Evolutionary conservation across 2,888 invertebrate species (phyloP).

Genomic region (Linnaemya tessellans): DNA sequence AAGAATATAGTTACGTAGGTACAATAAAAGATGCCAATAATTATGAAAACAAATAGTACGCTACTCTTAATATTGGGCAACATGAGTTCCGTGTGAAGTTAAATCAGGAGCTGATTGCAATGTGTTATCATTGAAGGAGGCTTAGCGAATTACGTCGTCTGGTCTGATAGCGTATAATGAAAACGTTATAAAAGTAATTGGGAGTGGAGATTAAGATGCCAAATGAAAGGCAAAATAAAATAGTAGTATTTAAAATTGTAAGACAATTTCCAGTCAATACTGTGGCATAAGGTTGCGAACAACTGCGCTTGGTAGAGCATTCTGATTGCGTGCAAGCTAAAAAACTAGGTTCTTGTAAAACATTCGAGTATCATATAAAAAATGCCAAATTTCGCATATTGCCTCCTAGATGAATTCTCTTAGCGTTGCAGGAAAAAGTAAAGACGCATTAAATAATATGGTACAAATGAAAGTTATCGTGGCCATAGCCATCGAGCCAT

Average conservation of each 20-base stretch:
- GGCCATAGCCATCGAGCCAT: too few relatives aligned
- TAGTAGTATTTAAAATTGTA: constrained; percentile 26
- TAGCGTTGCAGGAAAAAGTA: constrained; percentile 50
- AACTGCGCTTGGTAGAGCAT: constrained; percentile 22
- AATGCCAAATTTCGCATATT: constrained; percentile 64
- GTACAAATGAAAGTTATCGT: too few relatives aligned
- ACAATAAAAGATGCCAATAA: constrained; percentile 3
- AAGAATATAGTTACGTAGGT: constrained; percentile 18
- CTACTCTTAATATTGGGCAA: constrained; percentile 21
- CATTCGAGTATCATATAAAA: constrained; percentile 50
- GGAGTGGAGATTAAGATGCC: constrained; percentile 21
- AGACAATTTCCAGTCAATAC: constrained; percentile 34
- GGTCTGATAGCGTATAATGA: constrained; percentile 19
- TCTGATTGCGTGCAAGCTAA: constrained; percentile 9
- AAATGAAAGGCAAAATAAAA: constrained; percentile 14
- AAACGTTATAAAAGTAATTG: constrained; percentile 20
- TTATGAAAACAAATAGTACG: constrained; percentile 27
- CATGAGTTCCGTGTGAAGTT: constrained; percentile 26
- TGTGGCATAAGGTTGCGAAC: constrained; percentile 23
- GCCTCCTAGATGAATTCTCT: constrained; percentile 63
- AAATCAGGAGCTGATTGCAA: constrained; percentile 4
- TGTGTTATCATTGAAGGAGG: constrained; percentile 26
- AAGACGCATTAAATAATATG: constrained; percentile 50
- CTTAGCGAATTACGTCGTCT: neutral
- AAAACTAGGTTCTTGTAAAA: neutral